Evolutionary conservation across 2,888 invertebrate species (phyloP).

Genomic region (Pachydiplax longipennis): DNA sequence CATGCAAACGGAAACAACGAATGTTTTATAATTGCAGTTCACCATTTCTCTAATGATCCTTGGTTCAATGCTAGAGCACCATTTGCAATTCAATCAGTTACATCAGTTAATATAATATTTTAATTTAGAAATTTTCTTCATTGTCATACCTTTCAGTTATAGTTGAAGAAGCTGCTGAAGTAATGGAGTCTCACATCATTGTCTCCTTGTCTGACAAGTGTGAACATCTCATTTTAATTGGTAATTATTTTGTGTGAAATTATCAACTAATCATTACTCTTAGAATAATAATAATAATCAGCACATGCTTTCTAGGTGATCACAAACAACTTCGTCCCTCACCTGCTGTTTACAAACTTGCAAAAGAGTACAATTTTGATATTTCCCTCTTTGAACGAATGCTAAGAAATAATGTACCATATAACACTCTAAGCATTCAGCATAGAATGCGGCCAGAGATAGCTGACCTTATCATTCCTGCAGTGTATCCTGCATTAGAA

Average conservation of each 20-base stretch:
- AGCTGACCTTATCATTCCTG: conserved; percentile 66
- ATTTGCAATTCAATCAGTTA: too few relatives aligned
- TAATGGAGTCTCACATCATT: conserved; percentile 82
- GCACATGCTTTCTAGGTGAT: conserved; percentile 65
- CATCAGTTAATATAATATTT: too few relatives aligned
- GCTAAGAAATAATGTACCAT: conserved; percentile 71
- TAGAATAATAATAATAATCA: background rate
- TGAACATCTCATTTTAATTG: conserved; percentile 84
- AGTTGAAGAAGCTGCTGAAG: conserved; percentile 90
- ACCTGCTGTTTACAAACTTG: conserved; percentile 73
- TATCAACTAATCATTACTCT: background rate
- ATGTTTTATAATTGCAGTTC: too few relatives aligned
- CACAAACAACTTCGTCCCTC: conserved; percentile 82
- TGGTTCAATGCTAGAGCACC: too few relatives aligned
- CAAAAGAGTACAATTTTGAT: conserved; percentile 72
- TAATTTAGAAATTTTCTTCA: too few relatives aligned
- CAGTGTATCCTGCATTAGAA: conserved; percentile 71
- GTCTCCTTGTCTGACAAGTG: conserved; percentile 75
- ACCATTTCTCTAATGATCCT: too few relatives aligned
- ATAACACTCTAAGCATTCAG: conserved; percentile 69
- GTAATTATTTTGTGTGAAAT: conserved; percentile 57
- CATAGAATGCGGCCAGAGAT: conserved; percentile 79
- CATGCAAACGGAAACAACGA: too few relatives aligned
- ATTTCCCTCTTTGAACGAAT: conserved; percentile 85
- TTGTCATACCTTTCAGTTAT: conserved; percentile 63